phyloP scores from a whole-genome alignment of 2,113 vertebrate species.

The Nestor notabilis region DNA sequence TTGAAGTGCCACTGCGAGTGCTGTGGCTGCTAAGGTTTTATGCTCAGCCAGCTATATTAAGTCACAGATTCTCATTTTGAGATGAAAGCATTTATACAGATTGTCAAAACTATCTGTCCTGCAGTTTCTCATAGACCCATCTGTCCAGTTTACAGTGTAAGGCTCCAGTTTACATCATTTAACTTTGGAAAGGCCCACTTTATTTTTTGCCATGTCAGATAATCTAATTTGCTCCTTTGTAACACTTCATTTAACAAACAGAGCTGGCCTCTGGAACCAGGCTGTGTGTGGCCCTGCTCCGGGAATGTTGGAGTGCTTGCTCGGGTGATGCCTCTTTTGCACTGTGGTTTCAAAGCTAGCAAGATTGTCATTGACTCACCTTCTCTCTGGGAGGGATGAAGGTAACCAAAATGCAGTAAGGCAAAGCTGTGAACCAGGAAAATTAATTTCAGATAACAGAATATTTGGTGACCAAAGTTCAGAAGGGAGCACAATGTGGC shows the following conservation, averaged over 20 bases:
- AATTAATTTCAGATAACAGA: neutral
- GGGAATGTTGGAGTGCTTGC: rapidly evolving
- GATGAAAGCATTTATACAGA: neutral
- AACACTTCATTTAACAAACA: neutral
- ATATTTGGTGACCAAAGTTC: neutral
- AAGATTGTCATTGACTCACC: neutral
- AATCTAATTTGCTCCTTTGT: neutral
- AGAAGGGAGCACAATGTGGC: neutral
- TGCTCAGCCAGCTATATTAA: neutral
- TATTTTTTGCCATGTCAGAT: neutral
- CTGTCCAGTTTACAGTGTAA: no score
- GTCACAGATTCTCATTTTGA: neutral
- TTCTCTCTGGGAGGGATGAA: neutral
- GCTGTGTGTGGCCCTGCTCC: rapidly evolving
- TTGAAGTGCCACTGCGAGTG: neutral
- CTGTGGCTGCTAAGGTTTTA: neutral
- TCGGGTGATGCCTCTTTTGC: neutral
- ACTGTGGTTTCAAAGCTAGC: neutral
- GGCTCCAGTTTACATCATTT: neutral
- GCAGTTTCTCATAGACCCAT: neutral
- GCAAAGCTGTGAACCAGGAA: neutral
- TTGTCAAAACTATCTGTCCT: neutral
- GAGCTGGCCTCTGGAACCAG: neutral
- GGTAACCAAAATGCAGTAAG: neutral
- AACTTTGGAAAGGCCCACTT: neutral